These are phyloP conservation scores for Drosophila austrosaltans DNA, from an alignment of 2,888 invertebrate species.

Conservation along the genomic window DNA sequence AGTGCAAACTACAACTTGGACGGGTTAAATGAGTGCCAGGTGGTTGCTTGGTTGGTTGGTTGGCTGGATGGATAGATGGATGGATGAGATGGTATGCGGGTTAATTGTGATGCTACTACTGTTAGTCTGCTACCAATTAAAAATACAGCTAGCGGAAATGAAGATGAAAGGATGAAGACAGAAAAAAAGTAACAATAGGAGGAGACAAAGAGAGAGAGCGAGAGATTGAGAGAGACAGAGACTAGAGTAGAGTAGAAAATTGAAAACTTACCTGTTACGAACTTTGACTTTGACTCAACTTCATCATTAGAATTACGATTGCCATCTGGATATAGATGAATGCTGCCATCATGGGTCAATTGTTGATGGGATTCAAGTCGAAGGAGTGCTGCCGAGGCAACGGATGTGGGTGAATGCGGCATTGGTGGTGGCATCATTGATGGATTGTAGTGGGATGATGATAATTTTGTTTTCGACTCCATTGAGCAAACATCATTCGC, in stretches of 20 bases:
- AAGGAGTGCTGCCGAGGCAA: constrained; percentile 63
- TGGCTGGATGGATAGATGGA: constrained; percentile 1
- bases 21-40: not conserved
- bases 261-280: constrained; percentile 71
- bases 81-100: constrained; percentile 45
- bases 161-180: constrained; percentile 34
- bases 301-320: constrained; percentile 64
- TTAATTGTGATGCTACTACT: constrained; percentile 43
- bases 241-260: not conserved
- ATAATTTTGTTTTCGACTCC: constrained; percentile 32
- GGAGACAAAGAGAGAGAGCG: not conserved
- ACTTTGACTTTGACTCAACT: constrained; percentile 75
- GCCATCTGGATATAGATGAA: constrained; percentile 67
- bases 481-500: constrained; percentile 80
- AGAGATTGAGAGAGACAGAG: constrained; percentile 18
- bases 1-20: constrained; percentile 51
- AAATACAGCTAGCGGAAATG: constrained; percentile 61
- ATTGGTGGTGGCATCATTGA: constrained; percentile 16
- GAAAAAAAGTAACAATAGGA: constrained; percentile 1
- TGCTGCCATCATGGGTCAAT: constrained; percentile 1
- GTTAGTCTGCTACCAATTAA: constrained; percentile 56
- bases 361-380: constrained; percentile 40
- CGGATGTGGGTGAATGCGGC: constrained; percentile 64
- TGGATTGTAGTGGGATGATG: constrained; percentile 12
- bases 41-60: not conserved